These are phyloP conservation scores for Cinclus cinclus DNA, from an alignment of 2,113 vertebrate species.

Conservation along the genomic window DNA sequence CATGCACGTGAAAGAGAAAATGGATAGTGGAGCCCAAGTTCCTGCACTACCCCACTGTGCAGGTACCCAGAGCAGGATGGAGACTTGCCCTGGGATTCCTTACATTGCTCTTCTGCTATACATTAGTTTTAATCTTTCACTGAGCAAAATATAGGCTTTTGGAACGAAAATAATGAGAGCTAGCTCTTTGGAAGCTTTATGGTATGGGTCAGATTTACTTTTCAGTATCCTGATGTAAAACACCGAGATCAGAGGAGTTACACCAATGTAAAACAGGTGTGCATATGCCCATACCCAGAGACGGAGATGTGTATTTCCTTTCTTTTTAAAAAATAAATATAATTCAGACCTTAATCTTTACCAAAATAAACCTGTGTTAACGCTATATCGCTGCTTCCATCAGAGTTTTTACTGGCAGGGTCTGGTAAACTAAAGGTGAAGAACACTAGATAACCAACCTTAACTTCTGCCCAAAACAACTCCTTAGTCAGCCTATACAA, in stretches of 20 bases:
- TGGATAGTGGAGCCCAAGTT: slow-evolving; percentile 49
- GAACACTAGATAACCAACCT: background rate
- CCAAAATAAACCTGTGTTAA: background rate
- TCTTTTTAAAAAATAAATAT: background rate
- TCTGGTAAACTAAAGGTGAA: background rate
- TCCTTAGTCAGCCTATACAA: background rate
- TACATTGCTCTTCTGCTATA: slow-evolving; percentile 66
- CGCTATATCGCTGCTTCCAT: background rate
- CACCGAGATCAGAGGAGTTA: slow-evolving; percentile 53
- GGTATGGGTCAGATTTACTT: slow-evolving; percentile 44
- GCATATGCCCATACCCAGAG: background rate
- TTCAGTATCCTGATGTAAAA: slow-evolving; percentile 6
- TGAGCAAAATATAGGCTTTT: slow-evolving; percentile 57
- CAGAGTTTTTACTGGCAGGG: background rate
- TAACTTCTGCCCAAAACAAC: background rate
- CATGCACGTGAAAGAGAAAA: slow-evolving; percentile 66
- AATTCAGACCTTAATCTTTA: background rate
- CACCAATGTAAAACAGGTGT: slow-evolving; percentile 61
- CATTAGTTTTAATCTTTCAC: slow-evolving; percentile 72
- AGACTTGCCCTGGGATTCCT: slow-evolving; percentile 61
- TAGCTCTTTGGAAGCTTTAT: slow-evolving; percentile 61
- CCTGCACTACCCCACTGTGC: slow-evolving; percentile 29
- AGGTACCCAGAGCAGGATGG: slow-evolving; percentile 55
- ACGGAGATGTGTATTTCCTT: background rate
- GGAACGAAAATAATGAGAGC: slow-evolving; percentile 32